Percentiles rank a stretch among this genome's conserved stretches.
Evolutionary conservation across 2,113 vertebrate species (phyloP).

Genomic region (Chlamydotis undulata): DNA sequence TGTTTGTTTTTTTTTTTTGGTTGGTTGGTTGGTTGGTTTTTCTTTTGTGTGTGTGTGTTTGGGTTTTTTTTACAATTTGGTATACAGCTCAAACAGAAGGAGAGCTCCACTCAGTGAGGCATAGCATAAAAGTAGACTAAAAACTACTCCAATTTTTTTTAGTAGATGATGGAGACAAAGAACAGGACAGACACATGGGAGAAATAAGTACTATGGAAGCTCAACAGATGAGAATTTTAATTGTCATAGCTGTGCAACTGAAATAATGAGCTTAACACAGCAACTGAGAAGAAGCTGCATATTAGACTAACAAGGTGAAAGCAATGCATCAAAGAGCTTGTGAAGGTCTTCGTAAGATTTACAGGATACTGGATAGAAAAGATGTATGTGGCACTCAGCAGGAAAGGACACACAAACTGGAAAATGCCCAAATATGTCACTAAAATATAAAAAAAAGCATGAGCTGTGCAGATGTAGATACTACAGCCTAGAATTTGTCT

Average conservation of each 20-base stretch:
- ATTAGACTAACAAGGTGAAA: conserved; percentile 2
- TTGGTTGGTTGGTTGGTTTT: no score
- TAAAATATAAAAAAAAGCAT: background rate
- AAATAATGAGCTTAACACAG: conserved; percentile 2
- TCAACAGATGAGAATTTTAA: conserved; percentile 20
- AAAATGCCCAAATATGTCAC: background rate
- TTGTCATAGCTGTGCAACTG: background rate
- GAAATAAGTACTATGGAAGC: background rate
- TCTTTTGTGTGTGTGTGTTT: no score
- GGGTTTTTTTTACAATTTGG: background rate
- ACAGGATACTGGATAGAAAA: background rate
- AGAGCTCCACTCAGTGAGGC: background rate
- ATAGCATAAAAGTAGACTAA: background rate
- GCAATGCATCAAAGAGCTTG: background rate
- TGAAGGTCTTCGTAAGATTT: background rate
- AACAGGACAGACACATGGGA: background rate
- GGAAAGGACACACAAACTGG: background rate
- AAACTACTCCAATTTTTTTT: background rate
- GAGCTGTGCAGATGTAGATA: background rate
- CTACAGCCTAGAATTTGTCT: background rate
- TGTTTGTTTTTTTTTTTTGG: background rate
- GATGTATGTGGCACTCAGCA: background rate
- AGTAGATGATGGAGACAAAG: background rate
- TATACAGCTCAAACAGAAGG: background rate
- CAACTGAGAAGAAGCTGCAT: background rate